A percentile compares a stretch with the other conserved stretches of the same genome.
Conservation (phyloP, 2,113 vertebrate species). For the Myocastor coypus region DNA sequence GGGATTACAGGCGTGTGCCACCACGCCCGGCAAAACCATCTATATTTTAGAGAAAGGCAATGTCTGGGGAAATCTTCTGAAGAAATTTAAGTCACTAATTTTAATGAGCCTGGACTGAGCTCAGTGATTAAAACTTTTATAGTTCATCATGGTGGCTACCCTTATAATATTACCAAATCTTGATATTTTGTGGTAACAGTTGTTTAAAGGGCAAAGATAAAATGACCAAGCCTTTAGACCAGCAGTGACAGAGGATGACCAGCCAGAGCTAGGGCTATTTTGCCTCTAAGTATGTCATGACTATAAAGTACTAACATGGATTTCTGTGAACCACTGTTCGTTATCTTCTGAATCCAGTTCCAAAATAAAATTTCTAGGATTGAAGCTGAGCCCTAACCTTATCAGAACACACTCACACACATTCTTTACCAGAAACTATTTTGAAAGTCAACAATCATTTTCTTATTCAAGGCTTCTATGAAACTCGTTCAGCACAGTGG, state of each 20-base stretch:
- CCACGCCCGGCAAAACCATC: not conserved
- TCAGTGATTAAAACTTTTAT: not conserved
- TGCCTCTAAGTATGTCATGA: not conserved
- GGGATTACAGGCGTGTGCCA: no score
- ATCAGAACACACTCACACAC: not conserved
- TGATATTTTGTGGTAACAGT: not conserved
- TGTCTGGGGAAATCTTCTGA: not conserved
- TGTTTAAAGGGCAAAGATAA: conserved; percentile 49
- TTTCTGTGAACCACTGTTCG: conserved; percentile 26
- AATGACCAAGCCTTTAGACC: not conserved
- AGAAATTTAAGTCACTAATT: not conserved
- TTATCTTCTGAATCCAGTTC: conserved; percentile 46
- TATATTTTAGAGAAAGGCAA: not conserved
- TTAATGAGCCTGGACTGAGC: not conserved
- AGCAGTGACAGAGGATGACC: not conserved
- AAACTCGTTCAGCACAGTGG: not conserved
- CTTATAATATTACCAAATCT: not conserved
- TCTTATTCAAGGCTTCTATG: conserved; percentile 36
- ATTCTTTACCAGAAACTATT: not conserved
- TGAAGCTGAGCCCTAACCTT: not conserved
- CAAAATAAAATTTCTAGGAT: conserved; percentile 45
- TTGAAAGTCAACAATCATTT: conserved; percentile 40
- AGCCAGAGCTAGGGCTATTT: not conserved
- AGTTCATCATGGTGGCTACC: not conserved
- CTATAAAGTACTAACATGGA: conserved; percentile 47